phyloP scores from a whole-genome alignment of 1,140 invertebrate genomes.

The Dreissena polymorpha region DNA sequence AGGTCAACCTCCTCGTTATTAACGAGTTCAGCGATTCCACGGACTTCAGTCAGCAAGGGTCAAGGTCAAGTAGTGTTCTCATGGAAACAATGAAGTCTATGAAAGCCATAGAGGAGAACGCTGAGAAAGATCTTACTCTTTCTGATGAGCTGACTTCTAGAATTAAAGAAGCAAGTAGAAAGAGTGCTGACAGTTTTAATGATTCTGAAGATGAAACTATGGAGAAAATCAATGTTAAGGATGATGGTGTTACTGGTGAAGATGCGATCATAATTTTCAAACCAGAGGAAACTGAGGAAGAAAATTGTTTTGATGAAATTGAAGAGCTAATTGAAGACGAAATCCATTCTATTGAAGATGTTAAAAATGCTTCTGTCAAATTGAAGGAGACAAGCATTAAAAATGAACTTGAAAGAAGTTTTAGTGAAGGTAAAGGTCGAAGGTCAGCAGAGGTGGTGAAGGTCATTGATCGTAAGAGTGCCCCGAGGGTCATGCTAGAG shows the following conservation, averaged over 20 bases:
- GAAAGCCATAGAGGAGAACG: constrained; percentile 48
- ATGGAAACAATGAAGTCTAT: constrained; percentile 15
- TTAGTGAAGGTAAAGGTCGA: constrained; percentile 12
- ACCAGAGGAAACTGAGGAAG: constrained; percentile 50
- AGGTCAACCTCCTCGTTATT: constrained; percentile 29
- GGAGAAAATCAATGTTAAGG: constrained; percentile 32
- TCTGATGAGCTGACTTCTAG: background rate
- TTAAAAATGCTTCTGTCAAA: background rate
- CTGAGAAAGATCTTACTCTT: constrained; percentile 30
- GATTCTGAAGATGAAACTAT: constrained; percentile 43
- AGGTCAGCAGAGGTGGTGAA: constrained; percentile 1
- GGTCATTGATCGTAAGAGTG: constrained; percentile 34
- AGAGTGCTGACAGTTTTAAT: background rate
- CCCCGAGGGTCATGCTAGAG: constrained; percentile 43
- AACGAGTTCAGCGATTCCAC: constrained; percentile 37
- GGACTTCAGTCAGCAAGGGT: constrained; percentile 44
- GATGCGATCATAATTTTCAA: constrained; percentile 28
- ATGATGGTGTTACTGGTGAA: constrained; percentile 27
- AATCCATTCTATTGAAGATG: constrained; percentile 13
- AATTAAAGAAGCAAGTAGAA: background rate
- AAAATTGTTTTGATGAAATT: constrained; percentile 30
- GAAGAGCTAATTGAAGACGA: constrained; percentile 42
- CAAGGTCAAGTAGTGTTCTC: constrained; percentile 45
- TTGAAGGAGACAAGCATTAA: constrained; percentile 3
- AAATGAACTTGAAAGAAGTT: constrained; percentile 33